Percentiles rank a stretch among this genome's conserved stretches.
Conservation (phyloP, 1,140 invertebrate species). For the Zaprionus nigranus region DNA sequence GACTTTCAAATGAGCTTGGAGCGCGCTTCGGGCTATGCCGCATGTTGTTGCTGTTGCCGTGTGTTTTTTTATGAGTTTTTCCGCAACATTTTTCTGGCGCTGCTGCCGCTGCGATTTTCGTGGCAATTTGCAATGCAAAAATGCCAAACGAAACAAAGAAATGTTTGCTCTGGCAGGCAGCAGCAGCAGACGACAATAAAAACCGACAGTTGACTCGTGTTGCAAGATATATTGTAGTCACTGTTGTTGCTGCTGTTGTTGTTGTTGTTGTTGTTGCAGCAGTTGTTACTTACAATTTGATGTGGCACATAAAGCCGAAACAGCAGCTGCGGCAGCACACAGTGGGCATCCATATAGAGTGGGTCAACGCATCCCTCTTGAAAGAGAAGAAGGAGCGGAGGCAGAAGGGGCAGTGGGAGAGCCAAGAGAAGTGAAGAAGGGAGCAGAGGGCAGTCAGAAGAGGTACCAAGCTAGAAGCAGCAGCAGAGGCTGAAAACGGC, state of each 20-base stretch:
- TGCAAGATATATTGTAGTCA: constrained; percentile 79
- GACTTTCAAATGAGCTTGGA: constrained; percentile 77
- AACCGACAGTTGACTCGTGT: constrained; percentile 83
- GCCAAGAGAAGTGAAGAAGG: background rate
- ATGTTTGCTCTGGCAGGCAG: constrained; percentile 61
- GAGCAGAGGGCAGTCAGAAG: background rate
- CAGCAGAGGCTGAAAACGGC: background rate
- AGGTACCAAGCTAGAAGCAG: background rate
- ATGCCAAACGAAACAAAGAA: constrained; percentile 77
- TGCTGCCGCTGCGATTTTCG: constrained; percentile 73
- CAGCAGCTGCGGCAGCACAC: constrained; percentile 12
- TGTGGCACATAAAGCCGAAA: constrained; percentile 59
- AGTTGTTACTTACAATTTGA: constrained; percentile 65
- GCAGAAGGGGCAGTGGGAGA: background rate
- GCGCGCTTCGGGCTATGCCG: constrained; percentile 45
- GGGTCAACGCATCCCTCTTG: constrained; percentile 63
- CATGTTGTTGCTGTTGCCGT: constrained; percentile 34
- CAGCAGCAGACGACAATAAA: constrained; percentile 73
- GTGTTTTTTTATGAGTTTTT: constrained; percentile 78
- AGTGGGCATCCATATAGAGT: constrained; percentile 37
- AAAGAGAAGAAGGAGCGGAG: background rate
- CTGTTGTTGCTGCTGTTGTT: constrained; percentile 46
- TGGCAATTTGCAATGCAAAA: constrained; percentile 83
- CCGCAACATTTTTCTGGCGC: constrained; percentile 69
- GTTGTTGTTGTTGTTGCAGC: constrained; percentile 31